A percentile compares a stretch with the other conserved stretches of the same genome.
Evolutionary conservation across 2,888 invertebrate species (phyloP).

Genomic region (Allacma fusca): DNA sequence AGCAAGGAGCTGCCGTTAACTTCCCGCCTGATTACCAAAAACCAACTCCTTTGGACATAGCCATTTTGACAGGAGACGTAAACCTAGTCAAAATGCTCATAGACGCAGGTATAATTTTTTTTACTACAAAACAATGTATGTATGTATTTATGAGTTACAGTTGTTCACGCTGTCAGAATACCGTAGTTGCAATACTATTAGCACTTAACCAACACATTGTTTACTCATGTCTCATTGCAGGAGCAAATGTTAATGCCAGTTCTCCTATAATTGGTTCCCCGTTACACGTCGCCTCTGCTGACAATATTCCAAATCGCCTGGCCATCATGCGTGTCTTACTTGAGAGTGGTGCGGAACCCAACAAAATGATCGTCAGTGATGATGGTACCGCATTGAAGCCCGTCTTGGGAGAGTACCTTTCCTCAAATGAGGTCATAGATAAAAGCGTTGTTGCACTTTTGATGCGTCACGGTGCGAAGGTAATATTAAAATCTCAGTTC

Average conservation of each 20-base stretch:
- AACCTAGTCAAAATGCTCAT: slow-evolving; percentile 76
- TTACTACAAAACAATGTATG: too few relatives aligned
- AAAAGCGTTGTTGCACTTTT: slow-evolving; percentile 74
- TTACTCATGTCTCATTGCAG: slow-evolving; percentile 64
- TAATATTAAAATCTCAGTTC: slow-evolving; percentile 77
- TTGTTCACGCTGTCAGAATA: too few relatives aligned
- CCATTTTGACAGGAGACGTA: slow-evolving; percentile 82
- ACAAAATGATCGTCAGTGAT: slow-evolving; percentile 77
- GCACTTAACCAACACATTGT: too few relatives aligned
- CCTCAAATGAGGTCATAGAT: slow-evolving; percentile 74
- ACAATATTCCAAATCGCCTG: slow-evolving; percentile 73
- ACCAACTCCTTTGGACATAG: slow-evolving; percentile 83
- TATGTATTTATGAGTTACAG: too few relatives aligned
- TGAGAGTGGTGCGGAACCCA: slow-evolving; percentile 77
- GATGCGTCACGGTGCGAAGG: slow-evolving; percentile 79
- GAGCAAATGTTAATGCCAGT: slow-evolving; percentile 80
- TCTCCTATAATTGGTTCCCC: slow-evolving; percentile 84
- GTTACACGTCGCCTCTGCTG: slow-evolving; percentile 82
- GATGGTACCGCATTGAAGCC: slow-evolving; percentile 76
- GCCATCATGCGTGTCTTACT: slow-evolving; percentile 72
- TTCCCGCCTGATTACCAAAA: slow-evolving; percentile 71
- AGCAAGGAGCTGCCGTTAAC: slow-evolving; percentile 80
- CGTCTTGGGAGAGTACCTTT: slow-evolving; percentile 83
- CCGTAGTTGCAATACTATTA: too few relatives aligned
- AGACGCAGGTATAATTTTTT: slow-evolving; percentile 74